phyloP scores from a whole-genome alignment of 1,140 invertebrate species.

The Brachionus rubens region DNA sequence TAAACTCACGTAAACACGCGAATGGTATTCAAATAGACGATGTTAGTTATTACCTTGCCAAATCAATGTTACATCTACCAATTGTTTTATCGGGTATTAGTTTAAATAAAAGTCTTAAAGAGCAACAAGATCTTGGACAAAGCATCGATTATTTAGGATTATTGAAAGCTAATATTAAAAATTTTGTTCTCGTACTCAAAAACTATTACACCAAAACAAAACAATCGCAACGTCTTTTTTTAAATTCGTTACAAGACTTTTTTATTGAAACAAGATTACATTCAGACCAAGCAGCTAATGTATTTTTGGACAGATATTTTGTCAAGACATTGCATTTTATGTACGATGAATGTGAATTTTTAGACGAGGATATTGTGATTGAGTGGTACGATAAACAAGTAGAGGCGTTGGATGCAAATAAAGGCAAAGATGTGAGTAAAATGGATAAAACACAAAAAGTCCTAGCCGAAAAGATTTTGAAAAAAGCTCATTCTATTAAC shows the following conservation, averaged over 20 bases:
- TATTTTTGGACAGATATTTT: slow-evolving; percentile 10
- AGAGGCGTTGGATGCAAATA: background rate
- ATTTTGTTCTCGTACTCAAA: background rate
- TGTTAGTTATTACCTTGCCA: slow-evolving; percentile 15
- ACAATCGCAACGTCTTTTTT: slow-evolving; percentile 26
- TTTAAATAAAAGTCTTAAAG: background rate
- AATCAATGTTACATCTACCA: slow-evolving; percentile 28
- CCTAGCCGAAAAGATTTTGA: background rate
- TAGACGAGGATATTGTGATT: slow-evolving; percentile 19
- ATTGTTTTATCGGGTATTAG: background rate
- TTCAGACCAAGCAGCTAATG: background rate
- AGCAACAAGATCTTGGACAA: background rate
- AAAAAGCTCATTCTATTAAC: background rate
- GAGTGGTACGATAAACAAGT: slow-evolving; percentile 36
- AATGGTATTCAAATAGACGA: slow-evolving; percentile 46
- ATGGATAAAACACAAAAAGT: background rate
- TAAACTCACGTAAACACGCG: slow-evolving; percentile 26
- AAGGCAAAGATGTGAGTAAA: background rate
- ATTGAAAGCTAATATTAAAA: slow-evolving; percentile 1
- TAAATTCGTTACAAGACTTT: slow-evolving; percentile 29
- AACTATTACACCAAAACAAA: slow-evolving; percentile 42
- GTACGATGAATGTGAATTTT: slow-evolving; percentile 18
- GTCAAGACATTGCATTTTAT: slow-evolving; percentile 28
- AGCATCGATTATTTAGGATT: slow-evolving; percentile 20
- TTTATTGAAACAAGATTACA: slow-evolving; percentile 16